These are phyloP conservation scores for Trematomus loennbergii DNA, from an alignment of 2,113 vertebrate genomes.

Conservation along the genomic window DNA sequence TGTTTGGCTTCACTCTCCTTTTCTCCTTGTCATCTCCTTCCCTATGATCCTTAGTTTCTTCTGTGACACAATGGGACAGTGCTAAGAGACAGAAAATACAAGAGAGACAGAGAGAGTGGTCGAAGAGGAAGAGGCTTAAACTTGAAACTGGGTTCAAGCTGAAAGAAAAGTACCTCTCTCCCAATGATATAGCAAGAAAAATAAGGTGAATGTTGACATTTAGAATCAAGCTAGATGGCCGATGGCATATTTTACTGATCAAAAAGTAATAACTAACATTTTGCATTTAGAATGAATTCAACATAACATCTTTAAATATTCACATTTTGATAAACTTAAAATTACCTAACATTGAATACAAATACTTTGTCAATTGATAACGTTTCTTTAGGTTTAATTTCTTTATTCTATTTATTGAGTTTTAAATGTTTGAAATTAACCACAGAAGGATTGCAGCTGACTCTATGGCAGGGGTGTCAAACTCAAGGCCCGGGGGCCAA, in stretches of 20 bases:
- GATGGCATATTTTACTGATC: no score
- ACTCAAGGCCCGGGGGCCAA: no score
- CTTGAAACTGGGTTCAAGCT: background rate
- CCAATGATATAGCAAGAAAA: background rate
- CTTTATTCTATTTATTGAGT: no score
- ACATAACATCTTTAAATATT: background rate
- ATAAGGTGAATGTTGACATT: background rate
- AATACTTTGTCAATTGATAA: no score
- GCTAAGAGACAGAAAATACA: background rate
- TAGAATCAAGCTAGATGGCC: background rate
- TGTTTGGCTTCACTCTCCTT: slow-evolving; percentile 40
- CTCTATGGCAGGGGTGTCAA: no score
- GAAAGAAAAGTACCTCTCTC: background rate
- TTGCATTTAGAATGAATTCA: background rate
- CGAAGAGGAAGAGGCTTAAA: background rate
- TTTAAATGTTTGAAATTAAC: no score
- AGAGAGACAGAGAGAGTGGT: background rate
- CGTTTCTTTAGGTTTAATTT: no score
- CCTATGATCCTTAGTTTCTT: slow-evolving; percentile 44
- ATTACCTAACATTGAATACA: no score
- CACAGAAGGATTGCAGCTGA: no score
- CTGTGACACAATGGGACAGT: slow-evolving; percentile 43
- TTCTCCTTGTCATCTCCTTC: slow-evolving; percentile 44
- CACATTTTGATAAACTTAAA: background rate
- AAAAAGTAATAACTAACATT: background rate